Evolutionary conservation across 64 coral and sea anemone species (phyloP), one percentile per base, ranked within the genome.

Genomic region (Dendrophyllia cribrosa): DNA sequence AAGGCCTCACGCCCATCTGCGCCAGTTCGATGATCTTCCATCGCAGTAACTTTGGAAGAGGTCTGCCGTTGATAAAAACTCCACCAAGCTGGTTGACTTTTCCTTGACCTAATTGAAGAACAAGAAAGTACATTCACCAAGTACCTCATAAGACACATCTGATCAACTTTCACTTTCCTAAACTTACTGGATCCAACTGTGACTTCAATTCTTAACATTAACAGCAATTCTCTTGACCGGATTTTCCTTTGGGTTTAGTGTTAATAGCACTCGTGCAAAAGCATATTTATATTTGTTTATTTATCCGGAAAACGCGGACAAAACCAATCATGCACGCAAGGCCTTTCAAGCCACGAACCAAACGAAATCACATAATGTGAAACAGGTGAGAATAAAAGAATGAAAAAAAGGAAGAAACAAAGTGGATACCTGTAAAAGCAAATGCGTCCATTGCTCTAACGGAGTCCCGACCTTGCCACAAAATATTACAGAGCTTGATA

Each of bases 81-180:
- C 95, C 95, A 17, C 95, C 95, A 46, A 97, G 91, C 64, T 97
- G 95, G 83, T 97, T 97, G 53, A 97, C 89, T 50, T 89, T 90
- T 50, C 95, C 95, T 59, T 97, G 95, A 47, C 95, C 95, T 97
- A 51, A 59, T 11, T 86, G 43, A 25, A 64, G 24, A 25, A 56
- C 12, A 75, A 75, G 16, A n/a, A 75, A 50, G 12, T 44, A 51
- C 47, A 50, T 26, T 46, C 9, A 19, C 15, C 50, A 6, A 75
- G 72, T 34, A 34, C 34, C 34, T 34, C 34, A 34, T 34, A 34
- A 0, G 34, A 34, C 34, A 34, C 34, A 34, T 34, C 34, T 34
- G 34, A 34, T 34, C 34, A 34, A 34, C 34, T 34, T 34, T 34
- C 34, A 34, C 34, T 34, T 34, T 34, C 4, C 53, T 12, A 9